A percentile compares a stretch with the other conserved stretches of the same genome.
Conservation (phyloP, 2,797 vertebrate species). For the Rallus crepitans region DNA sequence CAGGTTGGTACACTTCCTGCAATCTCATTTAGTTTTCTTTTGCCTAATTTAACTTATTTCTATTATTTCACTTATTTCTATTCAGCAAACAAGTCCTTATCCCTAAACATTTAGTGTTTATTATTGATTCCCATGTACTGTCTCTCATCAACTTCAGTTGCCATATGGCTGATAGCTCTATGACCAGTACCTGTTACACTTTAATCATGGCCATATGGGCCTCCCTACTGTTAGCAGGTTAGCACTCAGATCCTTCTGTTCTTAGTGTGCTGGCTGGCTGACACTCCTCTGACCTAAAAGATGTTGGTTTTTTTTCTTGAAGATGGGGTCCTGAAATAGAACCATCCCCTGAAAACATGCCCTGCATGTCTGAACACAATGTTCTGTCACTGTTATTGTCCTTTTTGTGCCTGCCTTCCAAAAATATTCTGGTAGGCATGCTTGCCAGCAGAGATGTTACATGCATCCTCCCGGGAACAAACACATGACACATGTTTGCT, state of each 20-base stretch:
- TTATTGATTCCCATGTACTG: background rate
- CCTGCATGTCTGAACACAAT: background rate
- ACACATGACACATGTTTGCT: background rate
- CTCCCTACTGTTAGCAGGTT: background rate
- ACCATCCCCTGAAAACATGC: background rate
- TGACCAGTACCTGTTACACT: background rate
- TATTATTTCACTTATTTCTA: background rate
- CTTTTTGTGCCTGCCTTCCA: conserved; percentile 32
- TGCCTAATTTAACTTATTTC: background rate
- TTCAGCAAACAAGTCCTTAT: background rate
- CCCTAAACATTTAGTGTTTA: background rate
- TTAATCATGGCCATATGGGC: background rate
- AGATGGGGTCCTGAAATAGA: background rate
- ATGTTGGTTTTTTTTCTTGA: background rate
- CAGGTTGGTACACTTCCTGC: background rate
- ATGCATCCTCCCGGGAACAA: background rate
- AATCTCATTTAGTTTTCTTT: background rate
- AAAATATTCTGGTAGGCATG: conserved; percentile 28
- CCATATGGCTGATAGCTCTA: background rate
- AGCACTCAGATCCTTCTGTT: background rate
- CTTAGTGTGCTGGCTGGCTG: background rate
- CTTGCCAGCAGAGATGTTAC: conserved; percentile 6
- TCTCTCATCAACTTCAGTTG: background rate
- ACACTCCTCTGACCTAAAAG: background rate
- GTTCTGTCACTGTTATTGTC: background rate